phyloP scores from a whole-genome alignment of 2,888 invertebrate species.

The Andrena chrysosceles region DNA sequence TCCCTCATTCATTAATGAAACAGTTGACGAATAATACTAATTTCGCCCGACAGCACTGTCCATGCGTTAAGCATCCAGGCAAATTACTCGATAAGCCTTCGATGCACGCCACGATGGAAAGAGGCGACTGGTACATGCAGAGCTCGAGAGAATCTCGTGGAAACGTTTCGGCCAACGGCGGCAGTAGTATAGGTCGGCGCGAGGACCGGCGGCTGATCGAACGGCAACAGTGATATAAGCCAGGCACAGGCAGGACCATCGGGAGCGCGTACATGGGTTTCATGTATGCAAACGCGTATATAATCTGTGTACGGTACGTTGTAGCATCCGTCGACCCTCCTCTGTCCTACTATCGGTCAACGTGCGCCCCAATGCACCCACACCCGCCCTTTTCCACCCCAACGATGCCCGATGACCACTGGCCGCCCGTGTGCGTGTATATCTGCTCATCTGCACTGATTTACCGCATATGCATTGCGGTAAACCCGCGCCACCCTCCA shows the following conservation, averaged over 20 bases:
- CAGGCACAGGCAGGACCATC: conserved; percentile 45
- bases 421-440: conserved; percentile 60
- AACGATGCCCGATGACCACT: conserved; percentile 68
- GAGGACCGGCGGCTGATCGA: conserved; percentile 39
- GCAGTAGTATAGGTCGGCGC: conserved; percentile 38
- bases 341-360: conserved; percentile 54
- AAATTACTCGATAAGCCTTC: conserved; percentile 47
- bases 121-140: conserved; percentile 47
- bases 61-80: conserved; percentile 20
- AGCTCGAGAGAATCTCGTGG: conserved; percentile 26
- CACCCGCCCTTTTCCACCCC: conserved; percentile 65
- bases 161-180: conserved; percentile 37
- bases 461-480: conserved; percentile 77
- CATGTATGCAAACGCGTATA: conserved; percentile 65
- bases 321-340: conserved; percentile 49
- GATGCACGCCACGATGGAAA: conserved; percentile 2
- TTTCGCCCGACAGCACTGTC: background rate
- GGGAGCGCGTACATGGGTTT: conserved; percentile 50
- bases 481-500: conserved; percentile 42
- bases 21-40: too few species aligned
- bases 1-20: background rate
- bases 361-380: conserved; percentile 48
- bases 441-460: conserved; percentile 77
- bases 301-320: conserved; percentile 67
- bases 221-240: conserved; percentile 61